Evolutionary conservation across 2,888 invertebrate genomes (phyloP).

Genomic region (Parthenolecanium corni): DNA sequence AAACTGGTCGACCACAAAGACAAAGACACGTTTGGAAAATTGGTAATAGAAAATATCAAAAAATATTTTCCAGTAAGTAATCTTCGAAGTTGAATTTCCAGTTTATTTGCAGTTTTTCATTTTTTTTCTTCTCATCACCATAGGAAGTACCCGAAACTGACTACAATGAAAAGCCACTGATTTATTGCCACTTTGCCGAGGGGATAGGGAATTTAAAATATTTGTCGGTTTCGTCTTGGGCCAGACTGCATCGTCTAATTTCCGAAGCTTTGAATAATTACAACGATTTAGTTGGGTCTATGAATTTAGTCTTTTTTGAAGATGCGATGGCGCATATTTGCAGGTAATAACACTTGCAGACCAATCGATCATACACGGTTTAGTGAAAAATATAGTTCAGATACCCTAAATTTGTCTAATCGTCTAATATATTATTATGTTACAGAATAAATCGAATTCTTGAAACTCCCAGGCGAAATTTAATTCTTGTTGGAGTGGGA

Average conservation of each 20-base stretch:
- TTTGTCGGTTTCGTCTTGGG: slow-evolving; percentile 62
- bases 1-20: slow-evolving; percentile 75
- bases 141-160: slow-evolving; percentile 60
- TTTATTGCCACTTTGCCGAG: slow-evolving; percentile 84
- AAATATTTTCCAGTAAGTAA: slow-evolving; percentile 45
- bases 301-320: slow-evolving; percentile 89
- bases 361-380: too few relatives aligned
- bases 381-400: background rate
- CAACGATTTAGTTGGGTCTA: slow-evolving; percentile 77
- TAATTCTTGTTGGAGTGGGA: slow-evolving; percentile 82
- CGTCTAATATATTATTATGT: slow-evolving; percentile 1
- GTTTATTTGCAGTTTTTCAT: background rate
- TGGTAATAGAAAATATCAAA: slow-evolving; percentile 62
- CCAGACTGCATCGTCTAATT: slow-evolving; percentile 56
- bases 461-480: slow-evolving; percentile 84
- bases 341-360: slow-evolving; percentile 42
- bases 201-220: slow-evolving; percentile 88
- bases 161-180: slow-evolving; percentile 62
- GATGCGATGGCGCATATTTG: slow-evolving; percentile 90
- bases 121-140: slow-evolving; percentile 25
- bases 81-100: background rate
- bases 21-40: slow-evolving; percentile 57
- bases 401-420: background rate
- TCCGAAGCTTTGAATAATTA: slow-evolving; percentile 70
- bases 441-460: slow-evolving; percentile 77